These are phyloP conservation scores for Melanerpes aurifrons DNA, from an alignment of 2,113 vertebrate genomes.

Conservation along the genomic window DNA sequence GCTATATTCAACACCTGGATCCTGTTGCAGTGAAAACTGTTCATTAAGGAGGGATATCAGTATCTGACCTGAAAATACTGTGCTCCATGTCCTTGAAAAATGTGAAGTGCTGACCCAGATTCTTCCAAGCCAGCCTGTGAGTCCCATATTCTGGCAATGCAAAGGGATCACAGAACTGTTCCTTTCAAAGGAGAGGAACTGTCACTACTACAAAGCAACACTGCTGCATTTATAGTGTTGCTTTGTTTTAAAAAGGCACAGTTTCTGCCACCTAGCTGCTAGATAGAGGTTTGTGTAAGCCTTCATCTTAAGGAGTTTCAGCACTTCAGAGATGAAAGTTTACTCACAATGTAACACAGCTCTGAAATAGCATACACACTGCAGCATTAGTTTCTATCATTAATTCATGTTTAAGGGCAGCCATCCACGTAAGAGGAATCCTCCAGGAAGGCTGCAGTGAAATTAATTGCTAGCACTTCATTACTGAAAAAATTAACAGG, in stretches of 20 bases:
- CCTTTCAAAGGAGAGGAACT: background rate
- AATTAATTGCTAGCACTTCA: background rate
- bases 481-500: background rate
- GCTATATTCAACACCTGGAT: background rate
- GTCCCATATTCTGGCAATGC: background rate
- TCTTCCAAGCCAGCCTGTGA: background rate
- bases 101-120: background rate
- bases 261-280: constrained; percentile 64
- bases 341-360: background rate
- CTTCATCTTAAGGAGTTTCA: background rate
- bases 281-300: background rate
- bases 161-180: background rate
- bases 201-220: background rate
- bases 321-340: background rate
- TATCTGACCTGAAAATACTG: background rate
- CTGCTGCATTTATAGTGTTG: background rate
- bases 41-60: background rate
- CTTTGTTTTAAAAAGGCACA: background rate
- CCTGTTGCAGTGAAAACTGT: background rate
- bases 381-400: background rate
- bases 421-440: background rate
- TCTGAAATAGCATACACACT: background rate
- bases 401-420: background rate
- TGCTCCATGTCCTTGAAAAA: background rate
- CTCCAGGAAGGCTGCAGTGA: background rate